Evolutionary conservation across 1,140 invertebrate genomes (phyloP).

Genomic region (Bombus consobrinus): DNA sequence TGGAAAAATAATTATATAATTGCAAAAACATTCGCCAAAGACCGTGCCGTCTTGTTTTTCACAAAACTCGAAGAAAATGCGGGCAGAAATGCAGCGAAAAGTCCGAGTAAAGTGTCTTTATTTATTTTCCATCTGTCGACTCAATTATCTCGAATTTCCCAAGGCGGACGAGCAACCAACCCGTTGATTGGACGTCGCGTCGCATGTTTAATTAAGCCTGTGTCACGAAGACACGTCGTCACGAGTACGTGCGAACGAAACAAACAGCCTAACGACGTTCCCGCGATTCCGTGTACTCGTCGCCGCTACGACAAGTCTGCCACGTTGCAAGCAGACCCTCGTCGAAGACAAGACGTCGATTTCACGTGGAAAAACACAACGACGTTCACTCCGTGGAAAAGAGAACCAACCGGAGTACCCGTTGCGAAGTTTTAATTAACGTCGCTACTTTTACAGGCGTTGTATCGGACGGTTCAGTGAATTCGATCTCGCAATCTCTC

Average conservation of each 20-base stretch:
- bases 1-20: not conserved
- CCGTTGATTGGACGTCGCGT: conserved; percentile 1
- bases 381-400: too few relatives aligned
- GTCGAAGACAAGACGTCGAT: not conserved
- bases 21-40: not conserved
- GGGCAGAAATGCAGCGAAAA: not conserved
- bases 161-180: not conserved
- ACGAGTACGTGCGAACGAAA: conserved; percentile 9
- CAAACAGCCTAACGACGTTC: conserved; percentile 22
- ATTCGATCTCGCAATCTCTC: not conserved
- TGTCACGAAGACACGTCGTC: not conserved
- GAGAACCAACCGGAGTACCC: not conserved
- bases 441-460: too few relatives aligned
- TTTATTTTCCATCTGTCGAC: conserved; percentile 8
- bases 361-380: not conserved
- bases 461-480: not conserved
- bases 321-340: not conserved
- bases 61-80: not conserved
- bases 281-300: not conserved
- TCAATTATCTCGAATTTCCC: conserved; percentile 18
- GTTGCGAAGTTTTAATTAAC: conserved; percentile 1
- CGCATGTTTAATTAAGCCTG: conserved; percentile 18
- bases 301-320: not conserved
- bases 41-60: not conserved
- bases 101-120: not conserved